Percentiles rank a stretch among this genome's conserved stretches.
phyloP scores from a whole-genome alignment of 2,888 invertebrate species.

The Netelia inedita region DNA sequence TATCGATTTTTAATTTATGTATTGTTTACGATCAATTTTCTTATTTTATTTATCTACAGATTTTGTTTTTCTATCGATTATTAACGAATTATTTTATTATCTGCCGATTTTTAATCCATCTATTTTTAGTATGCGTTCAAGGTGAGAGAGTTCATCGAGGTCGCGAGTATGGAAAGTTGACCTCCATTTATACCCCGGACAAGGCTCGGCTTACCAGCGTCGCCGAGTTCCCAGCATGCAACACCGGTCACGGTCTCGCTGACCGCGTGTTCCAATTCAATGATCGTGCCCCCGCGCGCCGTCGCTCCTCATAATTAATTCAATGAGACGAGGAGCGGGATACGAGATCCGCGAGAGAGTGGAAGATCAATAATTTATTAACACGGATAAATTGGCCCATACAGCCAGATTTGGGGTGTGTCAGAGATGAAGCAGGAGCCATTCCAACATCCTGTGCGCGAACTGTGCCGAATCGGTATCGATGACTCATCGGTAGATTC shows the following conservation, averaged over 20 bases:
- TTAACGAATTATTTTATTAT: not conserved
- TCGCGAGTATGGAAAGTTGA: constrained; percentile 48
- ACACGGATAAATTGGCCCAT: constrained; percentile 58
- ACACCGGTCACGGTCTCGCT: constrained; percentile 54
- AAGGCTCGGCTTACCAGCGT: not conserved
- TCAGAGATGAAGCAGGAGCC: constrained; percentile 8
- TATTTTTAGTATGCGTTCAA: constrained; percentile 23
- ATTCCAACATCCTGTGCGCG: constrained; percentile 14
- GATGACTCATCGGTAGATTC: constrained; percentile 33
- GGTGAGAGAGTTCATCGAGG: constrained; percentile 33
- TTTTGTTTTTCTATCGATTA: not conserved
- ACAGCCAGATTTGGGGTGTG: constrained; percentile 31
- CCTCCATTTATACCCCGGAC: constrained; percentile 19
- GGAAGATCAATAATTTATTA: constrained; percentile 69
- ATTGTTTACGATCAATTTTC: too few relatives aligned
- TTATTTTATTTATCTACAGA: too few relatives aligned
- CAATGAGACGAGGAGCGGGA: constrained; percentile 60
- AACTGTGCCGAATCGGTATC: constrained; percentile 33
- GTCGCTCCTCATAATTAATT: constrained; percentile 75
- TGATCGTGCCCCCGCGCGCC: constrained; percentile 62
- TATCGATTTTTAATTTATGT: too few relatives aligned
- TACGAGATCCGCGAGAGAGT: constrained; percentile 49
- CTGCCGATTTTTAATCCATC: too few relatives aligned
- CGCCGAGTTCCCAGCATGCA: constrained; percentile 48
- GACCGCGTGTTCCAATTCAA: constrained; percentile 66